Evolutionary conservation across 2,113 vertebrate species (phyloP).

Genomic region (Pelvicachromis taeniatus): DNA sequence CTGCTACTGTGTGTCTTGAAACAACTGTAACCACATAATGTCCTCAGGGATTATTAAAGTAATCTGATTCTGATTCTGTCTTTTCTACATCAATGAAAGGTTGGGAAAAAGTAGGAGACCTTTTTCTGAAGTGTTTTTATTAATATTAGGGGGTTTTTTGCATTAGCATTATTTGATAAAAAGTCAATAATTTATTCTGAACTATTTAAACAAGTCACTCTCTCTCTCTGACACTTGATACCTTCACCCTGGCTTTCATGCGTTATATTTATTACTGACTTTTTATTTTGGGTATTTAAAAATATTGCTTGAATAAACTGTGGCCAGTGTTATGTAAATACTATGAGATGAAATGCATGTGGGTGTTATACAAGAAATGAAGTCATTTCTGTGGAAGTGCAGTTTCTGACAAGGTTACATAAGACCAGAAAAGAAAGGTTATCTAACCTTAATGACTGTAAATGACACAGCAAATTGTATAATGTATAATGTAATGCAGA

Average conservation of each 20-base stretch:
- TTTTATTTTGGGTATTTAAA: neutral
- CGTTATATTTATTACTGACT: neutral
- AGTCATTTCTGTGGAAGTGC: neutral
- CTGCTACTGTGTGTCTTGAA: no score
- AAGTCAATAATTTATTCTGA: neutral
- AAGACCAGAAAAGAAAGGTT: fast-evolving
- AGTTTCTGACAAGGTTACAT: neutral
- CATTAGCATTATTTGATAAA: neutral
- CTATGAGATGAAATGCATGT: neutral
- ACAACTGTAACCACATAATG: no score
- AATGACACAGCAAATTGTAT: neutral
- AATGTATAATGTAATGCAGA: fast-evolving
- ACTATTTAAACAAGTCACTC: neutral
- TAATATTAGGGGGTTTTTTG: neutral
- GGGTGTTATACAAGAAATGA: neutral
- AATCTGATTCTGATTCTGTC: no score
- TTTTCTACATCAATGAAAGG: neutral
- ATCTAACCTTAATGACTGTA: neutral
- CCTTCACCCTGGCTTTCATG: neutral
- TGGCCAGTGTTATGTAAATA: neutral
- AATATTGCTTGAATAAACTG: neutral
- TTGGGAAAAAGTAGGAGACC: neutral
- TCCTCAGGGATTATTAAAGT: no score
- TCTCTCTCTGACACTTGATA: neutral
- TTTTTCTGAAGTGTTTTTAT: neutral